phyloP scores from a whole-genome alignment of 2,113 vertebrate species.

The Entosphenus tridentatus region DNA sequence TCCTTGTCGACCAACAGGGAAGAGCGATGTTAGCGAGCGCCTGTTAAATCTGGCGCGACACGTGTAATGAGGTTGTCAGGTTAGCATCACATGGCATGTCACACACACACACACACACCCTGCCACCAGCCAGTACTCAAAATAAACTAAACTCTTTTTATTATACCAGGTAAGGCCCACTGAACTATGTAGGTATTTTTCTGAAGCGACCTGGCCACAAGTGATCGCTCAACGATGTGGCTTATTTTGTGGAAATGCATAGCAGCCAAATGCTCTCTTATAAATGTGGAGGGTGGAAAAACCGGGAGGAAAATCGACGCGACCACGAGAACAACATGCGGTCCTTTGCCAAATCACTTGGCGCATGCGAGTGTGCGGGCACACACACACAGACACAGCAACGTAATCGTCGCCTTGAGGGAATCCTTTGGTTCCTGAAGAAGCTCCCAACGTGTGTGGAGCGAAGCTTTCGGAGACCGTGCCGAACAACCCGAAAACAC shows the following conservation, averaged over 20 bases:
- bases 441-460: too few relatives aligned
- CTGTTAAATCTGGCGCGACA: conserved; percentile 10
- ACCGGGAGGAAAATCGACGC: background rate
- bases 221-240: conserved; percentile 40
- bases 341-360: conserved; percentile 4
- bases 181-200: conserved; percentile 25
- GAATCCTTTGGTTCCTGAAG: too few relatives aligned
- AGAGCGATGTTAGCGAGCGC: background rate
- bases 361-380: conserved; percentile 10
- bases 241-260: conserved; percentile 14
- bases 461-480: too few relatives aligned
- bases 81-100: conserved; percentile 15
- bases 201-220: conserved; percentile 53
- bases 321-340: background rate
- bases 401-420: too few relatives aligned
- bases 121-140: conserved; percentile 18
- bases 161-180: background rate
- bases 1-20: background rate
- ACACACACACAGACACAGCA: too few relatives aligned
- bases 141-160: background rate
- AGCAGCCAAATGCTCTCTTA: conserved; percentile 3
- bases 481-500: too few relatives aligned
- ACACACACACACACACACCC: conserved; percentile 13
- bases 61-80: conserved; percentile 22
- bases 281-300: too few relatives aligned